phyloP scores from a whole-genome alignment of 2,113 vertebrate genomes.

The Hippocampus guttulatus region DNA sequence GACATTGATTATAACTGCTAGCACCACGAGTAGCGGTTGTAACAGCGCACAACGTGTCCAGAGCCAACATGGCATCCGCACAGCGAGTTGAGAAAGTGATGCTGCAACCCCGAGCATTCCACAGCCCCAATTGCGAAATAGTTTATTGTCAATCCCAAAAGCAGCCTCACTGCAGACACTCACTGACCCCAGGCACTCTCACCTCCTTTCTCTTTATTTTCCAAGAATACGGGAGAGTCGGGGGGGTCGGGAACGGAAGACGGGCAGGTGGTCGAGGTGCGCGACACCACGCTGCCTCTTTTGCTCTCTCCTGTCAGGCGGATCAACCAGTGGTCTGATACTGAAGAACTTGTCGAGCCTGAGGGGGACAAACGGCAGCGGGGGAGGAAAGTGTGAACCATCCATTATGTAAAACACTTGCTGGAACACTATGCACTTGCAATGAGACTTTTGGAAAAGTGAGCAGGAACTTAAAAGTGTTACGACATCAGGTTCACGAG shows the following conservation, averaged over 20 bases:
- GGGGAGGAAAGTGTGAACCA: neutral
- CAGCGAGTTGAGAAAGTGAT: neutral
- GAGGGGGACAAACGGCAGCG: constrained; percentile 12
- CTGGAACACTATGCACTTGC: neutral
- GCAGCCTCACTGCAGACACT: neutral
- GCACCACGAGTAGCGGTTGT: no score
- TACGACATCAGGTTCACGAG: neutral
- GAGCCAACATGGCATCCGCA: no score
- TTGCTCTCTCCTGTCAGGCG: constrained; percentile 71
- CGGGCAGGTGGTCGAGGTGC: constrained; percentile 61
- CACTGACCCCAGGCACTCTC: neutral
- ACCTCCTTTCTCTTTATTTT: constrained; percentile 72
- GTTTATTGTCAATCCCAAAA: no score
- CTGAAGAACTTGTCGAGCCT: constrained; percentile 81
- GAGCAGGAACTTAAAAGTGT: neutral
- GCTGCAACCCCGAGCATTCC: neutral
- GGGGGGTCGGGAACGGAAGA: constrained; percentile 64
- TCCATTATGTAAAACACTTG: neutral
- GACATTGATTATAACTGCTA: no score
- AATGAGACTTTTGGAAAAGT: neutral
- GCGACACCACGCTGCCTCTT: constrained; percentile 68
- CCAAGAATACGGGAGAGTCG: constrained; percentile 66
- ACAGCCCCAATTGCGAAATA: neutral
- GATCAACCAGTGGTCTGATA: constrained; percentile 84
- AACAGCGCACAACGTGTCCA: no score